phyloP scores from a whole-genome alignment of 2,113 vertebrate genomes.

The Orthonyx spaldingii region DNA sequence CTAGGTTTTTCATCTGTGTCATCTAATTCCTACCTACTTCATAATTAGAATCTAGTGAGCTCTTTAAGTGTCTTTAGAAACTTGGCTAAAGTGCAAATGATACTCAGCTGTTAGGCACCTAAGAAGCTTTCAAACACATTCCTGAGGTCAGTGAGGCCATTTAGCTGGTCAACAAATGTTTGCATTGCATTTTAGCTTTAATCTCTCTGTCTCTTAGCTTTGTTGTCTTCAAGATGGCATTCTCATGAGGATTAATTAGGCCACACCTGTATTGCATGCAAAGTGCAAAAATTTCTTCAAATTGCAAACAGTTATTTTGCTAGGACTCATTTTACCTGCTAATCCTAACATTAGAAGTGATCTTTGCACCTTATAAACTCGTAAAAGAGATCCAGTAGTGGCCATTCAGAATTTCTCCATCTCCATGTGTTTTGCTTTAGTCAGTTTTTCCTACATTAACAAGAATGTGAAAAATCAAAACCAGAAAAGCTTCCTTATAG shows the following conservation, averaged over 20 bases:
- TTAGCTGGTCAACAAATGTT: not conserved
- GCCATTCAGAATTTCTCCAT: not conserved
- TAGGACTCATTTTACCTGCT: not conserved
- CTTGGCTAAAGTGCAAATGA: not conserved
- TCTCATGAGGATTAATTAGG: not conserved
- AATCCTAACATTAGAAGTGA: not conserved
- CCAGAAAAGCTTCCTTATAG: not conserved
- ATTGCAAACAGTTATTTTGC: not conserved
- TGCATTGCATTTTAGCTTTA: not conserved
- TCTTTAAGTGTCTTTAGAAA: not conserved
- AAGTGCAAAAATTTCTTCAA: not conserved
- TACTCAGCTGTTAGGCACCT: not conserved
- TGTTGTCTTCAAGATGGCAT: not conserved
- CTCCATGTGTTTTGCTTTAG: not conserved
- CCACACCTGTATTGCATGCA: accelerated
- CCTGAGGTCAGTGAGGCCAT: not conserved
- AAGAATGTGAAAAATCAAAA: not conserved
- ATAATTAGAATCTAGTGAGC: not conserved
- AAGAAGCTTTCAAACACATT: not conserved
- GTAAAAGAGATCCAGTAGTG: not conserved
- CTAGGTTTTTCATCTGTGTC: not conserved
- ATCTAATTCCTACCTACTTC: not conserved
- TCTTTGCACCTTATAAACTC: not conserved
- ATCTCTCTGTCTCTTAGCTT: not conserved
- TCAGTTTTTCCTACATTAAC: not conserved